Evolutionary conservation across 2,888 invertebrate genomes (phyloP), one percentile per base, ranked within the genome.

Genomic region (Napeogenes inachia): DNA sequence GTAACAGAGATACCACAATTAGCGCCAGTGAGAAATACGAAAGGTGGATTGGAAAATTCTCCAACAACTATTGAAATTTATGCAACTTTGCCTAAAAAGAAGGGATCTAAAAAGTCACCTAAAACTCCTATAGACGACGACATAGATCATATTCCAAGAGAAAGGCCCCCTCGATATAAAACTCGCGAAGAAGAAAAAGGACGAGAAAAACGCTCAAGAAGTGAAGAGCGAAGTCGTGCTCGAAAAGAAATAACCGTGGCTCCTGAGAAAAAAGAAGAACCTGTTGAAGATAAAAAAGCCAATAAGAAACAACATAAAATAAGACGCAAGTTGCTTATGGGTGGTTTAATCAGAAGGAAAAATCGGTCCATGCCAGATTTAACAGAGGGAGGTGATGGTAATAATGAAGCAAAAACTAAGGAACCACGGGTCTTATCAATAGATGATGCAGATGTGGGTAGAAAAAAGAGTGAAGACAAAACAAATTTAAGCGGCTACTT

Each of bases 321-420:
- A 55, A 91, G 97, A 38, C 91, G 97, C 74, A 97, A 97, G 81
- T 82, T 97, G 3, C 79, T 97, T 6, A 97, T 97, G 97, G 97
- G 97, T 13, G 97, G 97, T 2, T 86, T 97, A 59, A 97, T 97
- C 59, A 92, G 95, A 65, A 91, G 97, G 42, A 97, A 97, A 80
- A 97, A 97, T 78, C 92, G 97, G 69, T 97, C 97, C 61, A 96
- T 97, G 96, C 97, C 97, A 0, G 97, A 97, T 87, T 88, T 97
- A 57, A 94, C 97, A 0, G 97, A 97, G 80, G 95, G 94, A 0
- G 94, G 94, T 57, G 92, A 92, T 69, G 93, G 87, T 10, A 92
- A 90, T 57, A 80, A 73, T 54, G 84, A 89, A 57, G 75, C 86
- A 10, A 75, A 79, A 68, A 84, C 71, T 61, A 87, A 82, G 71